Conservation (phyloP, 2,113 vertebrate genomes). For the Pycnonotus jocosus region DNA sequence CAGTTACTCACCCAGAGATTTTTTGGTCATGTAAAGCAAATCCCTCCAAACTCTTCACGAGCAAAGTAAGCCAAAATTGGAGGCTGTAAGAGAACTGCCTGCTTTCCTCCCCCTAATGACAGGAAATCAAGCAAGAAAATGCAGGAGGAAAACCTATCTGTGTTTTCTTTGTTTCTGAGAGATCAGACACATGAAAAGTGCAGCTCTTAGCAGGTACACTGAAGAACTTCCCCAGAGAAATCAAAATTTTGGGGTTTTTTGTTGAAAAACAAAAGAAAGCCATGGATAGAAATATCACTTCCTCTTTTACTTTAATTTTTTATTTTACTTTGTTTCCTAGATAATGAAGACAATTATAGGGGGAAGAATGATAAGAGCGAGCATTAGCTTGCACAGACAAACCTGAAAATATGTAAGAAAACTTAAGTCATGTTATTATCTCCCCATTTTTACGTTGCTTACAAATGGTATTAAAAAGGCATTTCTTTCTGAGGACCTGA, state of each 20-base stretch:
- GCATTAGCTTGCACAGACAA: not conserved
- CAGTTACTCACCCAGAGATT: conserved; percentile 10
- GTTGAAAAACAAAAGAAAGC: not conserved
- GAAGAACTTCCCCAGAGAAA: not conserved
- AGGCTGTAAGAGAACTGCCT: not conserved
- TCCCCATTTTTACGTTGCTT: not conserved
- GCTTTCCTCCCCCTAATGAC: not conserved
- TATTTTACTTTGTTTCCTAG: not conserved
- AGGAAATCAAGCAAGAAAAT: not conserved
- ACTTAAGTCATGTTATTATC: not conserved
- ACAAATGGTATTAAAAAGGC: not conserved
- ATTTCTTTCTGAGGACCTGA: not conserved
- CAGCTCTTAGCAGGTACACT: not conserved
- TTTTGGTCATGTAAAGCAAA: conserved; percentile 46
- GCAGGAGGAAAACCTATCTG: not conserved
- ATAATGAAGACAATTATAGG: not conserved
- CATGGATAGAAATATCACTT: not conserved
- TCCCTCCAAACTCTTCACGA: conserved; percentile 12
- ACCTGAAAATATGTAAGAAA: not conserved
- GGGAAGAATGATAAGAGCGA: not conserved
- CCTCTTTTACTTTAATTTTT: not conserved
- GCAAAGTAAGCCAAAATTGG: not conserved
- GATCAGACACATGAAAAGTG: not conserved
- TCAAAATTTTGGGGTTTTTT: not conserved
- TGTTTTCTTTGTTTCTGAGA: not conserved